Evolutionary conservation across 1,140 invertebrate species (phyloP).

Genomic region (Brachionus calyciflorus): DNA sequence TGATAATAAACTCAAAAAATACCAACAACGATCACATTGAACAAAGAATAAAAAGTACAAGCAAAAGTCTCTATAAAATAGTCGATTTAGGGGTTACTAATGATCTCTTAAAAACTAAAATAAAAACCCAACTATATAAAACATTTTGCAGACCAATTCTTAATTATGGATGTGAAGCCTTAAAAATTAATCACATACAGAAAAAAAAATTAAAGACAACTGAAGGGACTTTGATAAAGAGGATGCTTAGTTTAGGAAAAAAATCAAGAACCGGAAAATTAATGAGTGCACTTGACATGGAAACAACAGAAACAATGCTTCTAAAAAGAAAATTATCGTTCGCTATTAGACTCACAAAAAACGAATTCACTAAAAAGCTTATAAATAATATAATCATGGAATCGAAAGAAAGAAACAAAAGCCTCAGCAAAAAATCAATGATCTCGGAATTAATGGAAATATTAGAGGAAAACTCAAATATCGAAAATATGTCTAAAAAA

Average conservation of each 20-base stretch:
- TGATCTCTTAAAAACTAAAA: not conserved
- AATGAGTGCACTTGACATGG: too few relatives aligned
- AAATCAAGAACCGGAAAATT: too few relatives aligned
- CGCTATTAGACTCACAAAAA: not conserved
- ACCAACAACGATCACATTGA: not conserved
- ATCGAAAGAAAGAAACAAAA: not conserved
- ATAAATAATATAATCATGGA: not conserved
- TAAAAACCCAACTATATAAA: not conserved
- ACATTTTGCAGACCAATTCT: not conserved
- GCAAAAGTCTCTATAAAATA: too few relatives aligned
- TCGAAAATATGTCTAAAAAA: not conserved
- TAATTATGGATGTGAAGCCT: not conserved
- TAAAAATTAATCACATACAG: not conserved
- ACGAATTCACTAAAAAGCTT: not conserved
- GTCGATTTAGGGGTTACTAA: too few relatives aligned
- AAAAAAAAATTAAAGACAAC: not conserved
- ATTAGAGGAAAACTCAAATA: not conserved
- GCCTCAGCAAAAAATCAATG: not conserved
- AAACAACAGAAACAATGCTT: too few relatives aligned
- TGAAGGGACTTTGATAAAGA: not conserved
- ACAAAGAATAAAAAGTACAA: too few relatives aligned
- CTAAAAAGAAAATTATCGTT: not conserved
- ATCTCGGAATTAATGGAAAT: not conserved
- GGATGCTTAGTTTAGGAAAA: too few relatives aligned
- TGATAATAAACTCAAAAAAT: slow-evolving; percentile 7